Percentiles rank a stretch among this genome's conserved stretches.
These are phyloP conservation scores for Semaprochilodus insignis DNA, from an alignment of 2,797 vertebrate genomes.

Conservation along the genomic window DNA sequence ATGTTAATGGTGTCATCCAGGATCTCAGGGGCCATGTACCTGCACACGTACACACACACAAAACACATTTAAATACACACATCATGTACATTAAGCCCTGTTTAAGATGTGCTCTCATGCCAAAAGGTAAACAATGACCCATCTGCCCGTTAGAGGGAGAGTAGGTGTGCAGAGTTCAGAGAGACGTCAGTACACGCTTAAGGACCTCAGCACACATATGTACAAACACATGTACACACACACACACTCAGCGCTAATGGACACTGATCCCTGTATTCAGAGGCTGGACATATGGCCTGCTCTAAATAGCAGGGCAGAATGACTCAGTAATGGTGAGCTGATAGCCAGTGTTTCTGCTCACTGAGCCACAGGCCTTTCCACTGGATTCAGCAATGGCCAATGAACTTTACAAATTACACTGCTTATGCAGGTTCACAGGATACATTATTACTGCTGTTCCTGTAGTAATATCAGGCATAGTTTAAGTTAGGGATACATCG, in stretches of 20 bases:
- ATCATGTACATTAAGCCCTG: conserved; percentile 63
- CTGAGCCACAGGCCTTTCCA: not conserved
- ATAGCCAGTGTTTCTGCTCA: not conserved
- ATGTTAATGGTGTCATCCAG: conserved; percentile 92
- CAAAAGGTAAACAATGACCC: conserved; percentile 49
- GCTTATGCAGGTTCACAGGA: not conserved
- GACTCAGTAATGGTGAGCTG: conserved; percentile 28
- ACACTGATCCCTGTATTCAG: conserved; percentile 35
- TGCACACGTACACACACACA: conserved; percentile 72
- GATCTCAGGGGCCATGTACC: conserved; percentile 99
- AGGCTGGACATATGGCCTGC: conserved; percentile 44
- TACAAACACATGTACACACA: conserved; percentile 14
- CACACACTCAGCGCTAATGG: conserved; percentile 24
- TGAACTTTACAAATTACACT: conserved; percentile 11
- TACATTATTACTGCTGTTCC: not conserved
- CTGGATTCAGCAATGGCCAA: not conserved
- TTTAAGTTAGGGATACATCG: no score
- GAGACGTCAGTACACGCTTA: conserved; percentile 4
- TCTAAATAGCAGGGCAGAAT: conserved; percentile 33
- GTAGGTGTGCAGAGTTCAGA: conserved; percentile 39
- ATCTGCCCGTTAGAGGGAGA: conserved; percentile 31
- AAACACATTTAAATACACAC: conserved; percentile 64
- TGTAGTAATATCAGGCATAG: not conserved
- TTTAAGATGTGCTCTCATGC: conserved; percentile 46
- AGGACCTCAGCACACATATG: conserved; percentile 1